These are phyloP conservation scores for Formica selysi DNA, from an alignment of 1,140 invertebrate species.

Conservation along the genomic window DNA sequence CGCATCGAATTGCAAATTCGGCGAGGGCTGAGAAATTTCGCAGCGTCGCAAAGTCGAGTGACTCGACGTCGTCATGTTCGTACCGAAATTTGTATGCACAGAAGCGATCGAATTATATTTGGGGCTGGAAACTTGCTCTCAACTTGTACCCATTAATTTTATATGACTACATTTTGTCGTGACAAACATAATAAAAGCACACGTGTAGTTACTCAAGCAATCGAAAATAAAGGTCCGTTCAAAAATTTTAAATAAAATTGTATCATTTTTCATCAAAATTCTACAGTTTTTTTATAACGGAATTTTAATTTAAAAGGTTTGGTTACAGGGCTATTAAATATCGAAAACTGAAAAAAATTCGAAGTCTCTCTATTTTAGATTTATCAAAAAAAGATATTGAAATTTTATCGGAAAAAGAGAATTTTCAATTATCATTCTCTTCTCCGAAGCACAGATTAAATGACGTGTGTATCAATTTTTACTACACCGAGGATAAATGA, in stretches of 20 bases:
- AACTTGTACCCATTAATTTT: not conserved
- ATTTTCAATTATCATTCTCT: not conserved
- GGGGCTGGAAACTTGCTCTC: not conserved
- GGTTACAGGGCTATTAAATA: not conserved
- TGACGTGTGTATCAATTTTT: not conserved
- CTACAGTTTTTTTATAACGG: not conserved
- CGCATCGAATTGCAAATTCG: slow-evolving; percentile 64
- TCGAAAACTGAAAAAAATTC: not conserved
- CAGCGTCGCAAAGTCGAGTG: slow-evolving; percentile 31
- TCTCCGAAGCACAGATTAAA: not conserved
- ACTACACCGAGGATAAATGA: not conserved
- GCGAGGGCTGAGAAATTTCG: slow-evolving; percentile 16
- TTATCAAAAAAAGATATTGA: not conserved
- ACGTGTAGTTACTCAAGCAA: not conserved
- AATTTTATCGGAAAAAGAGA: not conserved
- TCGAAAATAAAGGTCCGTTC: not conserved
- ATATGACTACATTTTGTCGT: not conserved
- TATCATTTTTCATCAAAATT: not conserved
- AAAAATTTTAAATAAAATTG: too few species aligned
- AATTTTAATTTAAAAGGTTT: not conserved
- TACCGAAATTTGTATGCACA: slow-evolving; percentile 25
- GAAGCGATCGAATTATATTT: not conserved
- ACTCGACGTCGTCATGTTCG: not conserved
- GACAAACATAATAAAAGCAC: not conserved
- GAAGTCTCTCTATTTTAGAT: not conserved